phyloP scores from a whole-genome alignment of 2,113 vertebrate genomes.

The Meriones unguiculatus region DNA sequence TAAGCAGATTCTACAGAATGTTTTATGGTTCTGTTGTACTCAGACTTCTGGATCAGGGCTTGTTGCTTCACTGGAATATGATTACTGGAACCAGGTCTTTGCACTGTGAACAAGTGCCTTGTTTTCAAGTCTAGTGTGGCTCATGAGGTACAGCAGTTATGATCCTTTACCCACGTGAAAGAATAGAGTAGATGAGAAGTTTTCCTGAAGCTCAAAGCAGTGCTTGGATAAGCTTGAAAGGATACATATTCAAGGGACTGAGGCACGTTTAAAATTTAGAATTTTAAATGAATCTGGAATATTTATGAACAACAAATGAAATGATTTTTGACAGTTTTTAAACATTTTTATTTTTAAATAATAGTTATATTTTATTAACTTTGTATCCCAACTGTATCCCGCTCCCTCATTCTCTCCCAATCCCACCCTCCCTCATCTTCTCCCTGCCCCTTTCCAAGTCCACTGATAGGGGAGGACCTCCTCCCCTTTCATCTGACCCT shows the following conservation, averaged over 20 bases:
- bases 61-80: background rate
- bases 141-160: background rate
- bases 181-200: background rate
- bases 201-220: accelerated
- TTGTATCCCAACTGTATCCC: too few species aligned
- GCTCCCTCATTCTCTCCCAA: too few species aligned
- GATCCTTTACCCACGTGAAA: accelerated
- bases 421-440: too few species aligned
- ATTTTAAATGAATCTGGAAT: background rate
- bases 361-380: too few species aligned
- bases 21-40: too few species aligned
- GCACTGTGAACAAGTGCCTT: background rate
- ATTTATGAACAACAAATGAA: background rate
- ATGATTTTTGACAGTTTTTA: background rate
- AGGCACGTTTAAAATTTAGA: background rate
- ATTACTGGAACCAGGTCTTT: background rate
- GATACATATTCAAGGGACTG: background rate
- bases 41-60: too few species aligned
- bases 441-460: too few species aligned
- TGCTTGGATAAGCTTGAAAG: accelerated
- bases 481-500: too few species aligned
- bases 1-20: background rate
- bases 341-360: too few species aligned
- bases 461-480: too few species aligned
- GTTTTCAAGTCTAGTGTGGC: background rate